Evolutionary conservation across 2,113 vertebrate species (phyloP).

Genomic region (Menidia beryllina): DNA sequence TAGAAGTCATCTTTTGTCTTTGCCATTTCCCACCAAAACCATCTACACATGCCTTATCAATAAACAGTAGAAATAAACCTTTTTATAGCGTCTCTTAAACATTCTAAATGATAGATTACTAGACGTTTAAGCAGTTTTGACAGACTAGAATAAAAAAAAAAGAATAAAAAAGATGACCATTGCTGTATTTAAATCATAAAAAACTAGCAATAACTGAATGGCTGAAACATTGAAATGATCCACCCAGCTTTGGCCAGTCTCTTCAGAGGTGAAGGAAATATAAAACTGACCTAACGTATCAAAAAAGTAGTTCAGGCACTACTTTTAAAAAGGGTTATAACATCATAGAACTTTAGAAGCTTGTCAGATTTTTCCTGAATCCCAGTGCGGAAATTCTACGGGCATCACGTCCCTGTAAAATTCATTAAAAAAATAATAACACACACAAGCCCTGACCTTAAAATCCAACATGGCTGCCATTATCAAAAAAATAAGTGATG

Average conservation of each 20-base stretch:
- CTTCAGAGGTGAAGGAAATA: neutral
- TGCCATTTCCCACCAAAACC: neutral
- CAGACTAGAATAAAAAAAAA: too few species aligned
- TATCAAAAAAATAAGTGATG: neutral
- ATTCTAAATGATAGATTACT: neutral
- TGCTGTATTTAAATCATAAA: neutral
- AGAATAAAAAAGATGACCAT: neutral
- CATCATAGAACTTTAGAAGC: too few species aligned
- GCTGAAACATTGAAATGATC: neutral
- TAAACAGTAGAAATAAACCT: neutral
- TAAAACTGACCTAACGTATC: neutral
- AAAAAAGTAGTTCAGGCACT: too few species aligned
- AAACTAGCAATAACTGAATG: neutral
- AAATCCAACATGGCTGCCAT: neutral
- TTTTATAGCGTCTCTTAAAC: too few species aligned
- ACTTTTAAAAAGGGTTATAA: too few species aligned
- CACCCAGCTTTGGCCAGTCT: neutral
- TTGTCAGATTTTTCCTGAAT: too few species aligned
- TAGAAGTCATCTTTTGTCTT: neutral
- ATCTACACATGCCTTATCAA: neutral
- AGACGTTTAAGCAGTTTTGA: too few species aligned
- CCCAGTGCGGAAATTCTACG: too few species aligned
- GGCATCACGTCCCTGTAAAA: neutral
- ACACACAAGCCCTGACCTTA: neutral
- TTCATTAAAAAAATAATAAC: neutral